These are phyloP conservation scores for Parnassius apollo DNA, from an alignment of 2,888 invertebrate genomes.

Conservation along the genomic window DNA sequence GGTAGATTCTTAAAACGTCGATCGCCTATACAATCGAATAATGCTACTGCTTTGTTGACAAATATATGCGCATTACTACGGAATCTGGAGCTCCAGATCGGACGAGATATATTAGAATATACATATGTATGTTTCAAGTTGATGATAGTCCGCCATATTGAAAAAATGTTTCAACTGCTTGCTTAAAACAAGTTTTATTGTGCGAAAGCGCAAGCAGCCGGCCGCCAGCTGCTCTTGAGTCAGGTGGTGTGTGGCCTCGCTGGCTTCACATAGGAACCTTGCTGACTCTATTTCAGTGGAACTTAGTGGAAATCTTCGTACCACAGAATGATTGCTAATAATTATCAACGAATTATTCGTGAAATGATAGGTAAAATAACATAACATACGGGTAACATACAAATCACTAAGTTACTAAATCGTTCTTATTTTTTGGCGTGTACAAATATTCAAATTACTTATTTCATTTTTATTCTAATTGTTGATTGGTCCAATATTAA, in stretches of 20 bases:
- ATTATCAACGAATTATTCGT: too few relatives aligned
- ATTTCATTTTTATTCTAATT: too few relatives aligned
- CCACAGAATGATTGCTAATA: too few relatives aligned
- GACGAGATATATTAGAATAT: conserved; percentile 11
- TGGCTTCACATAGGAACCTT: conserved; percentile 45
- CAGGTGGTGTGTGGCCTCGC: conserved; percentile 73
- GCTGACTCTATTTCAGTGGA: conserved; percentile 34
- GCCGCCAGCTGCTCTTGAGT: conserved; percentile 72
- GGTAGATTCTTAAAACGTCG: conserved; percentile 50
- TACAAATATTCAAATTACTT: too few relatives aligned
- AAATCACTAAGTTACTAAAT: too few relatives aligned
- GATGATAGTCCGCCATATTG: conserved; percentile 65
- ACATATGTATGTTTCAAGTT: conserved; percentile 25
- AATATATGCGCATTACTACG: neutral
- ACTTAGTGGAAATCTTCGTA: conserved; percentile 13
- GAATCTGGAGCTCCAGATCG: neutral
- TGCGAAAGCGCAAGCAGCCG: conserved; percentile 66
- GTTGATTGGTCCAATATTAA: neutral
- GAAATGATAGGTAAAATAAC: too few relatives aligned
- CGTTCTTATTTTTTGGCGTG: too few relatives aligned
- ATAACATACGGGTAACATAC: too few relatives aligned
- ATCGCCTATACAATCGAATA: neutral
- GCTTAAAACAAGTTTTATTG: conserved; percentile 73
- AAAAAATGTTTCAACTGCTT: conserved; percentile 57
- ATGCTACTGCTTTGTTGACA: conserved; percentile 1